Conservation (phyloP, 2,888 invertebrate genomes). For the Mythimna impura region DNA sequence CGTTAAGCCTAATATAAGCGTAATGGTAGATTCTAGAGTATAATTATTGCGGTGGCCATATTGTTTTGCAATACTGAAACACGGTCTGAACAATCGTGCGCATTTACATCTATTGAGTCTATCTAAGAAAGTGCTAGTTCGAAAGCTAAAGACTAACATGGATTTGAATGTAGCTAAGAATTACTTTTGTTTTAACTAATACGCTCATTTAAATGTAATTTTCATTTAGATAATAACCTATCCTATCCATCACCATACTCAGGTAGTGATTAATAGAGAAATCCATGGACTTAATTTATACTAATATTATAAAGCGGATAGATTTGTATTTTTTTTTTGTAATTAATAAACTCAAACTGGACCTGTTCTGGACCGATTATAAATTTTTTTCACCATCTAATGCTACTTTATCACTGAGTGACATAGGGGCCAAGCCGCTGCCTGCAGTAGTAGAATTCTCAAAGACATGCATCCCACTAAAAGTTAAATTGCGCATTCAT, state of each 20-base stretch:
- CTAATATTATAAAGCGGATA: too few species aligned
- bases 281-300: not conserved
- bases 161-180: constrained; percentile 34
- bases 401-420: too few species aligned
- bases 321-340: too few species aligned
- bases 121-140: constrained; percentile 72
- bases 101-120: constrained; percentile 73
- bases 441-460: too few species aligned
- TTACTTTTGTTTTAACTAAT: constrained; percentile 39
- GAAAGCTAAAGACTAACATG: constrained; percentile 64
- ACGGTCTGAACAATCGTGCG: constrained; percentile 68
- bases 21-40: constrained; percentile 73
- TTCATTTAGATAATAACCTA: not conserved
- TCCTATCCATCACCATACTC: not conserved
- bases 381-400: too few species aligned
- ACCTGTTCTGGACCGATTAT: too few species aligned
- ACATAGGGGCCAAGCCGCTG: too few species aligned
- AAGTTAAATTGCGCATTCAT: not conserved
- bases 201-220: constrained; percentile 15
- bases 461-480: not conserved
- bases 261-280: not conserved
- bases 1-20: constrained; percentile 75
- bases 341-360: too few species aligned
- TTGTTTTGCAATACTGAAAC: constrained; percentile 78
- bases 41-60: constrained; percentile 76